These are phyloP conservation scores for Potorous gilbertii DNA, from an alignment of 2,797 vertebrate genomes.

Conservation along the genomic window DNA sequence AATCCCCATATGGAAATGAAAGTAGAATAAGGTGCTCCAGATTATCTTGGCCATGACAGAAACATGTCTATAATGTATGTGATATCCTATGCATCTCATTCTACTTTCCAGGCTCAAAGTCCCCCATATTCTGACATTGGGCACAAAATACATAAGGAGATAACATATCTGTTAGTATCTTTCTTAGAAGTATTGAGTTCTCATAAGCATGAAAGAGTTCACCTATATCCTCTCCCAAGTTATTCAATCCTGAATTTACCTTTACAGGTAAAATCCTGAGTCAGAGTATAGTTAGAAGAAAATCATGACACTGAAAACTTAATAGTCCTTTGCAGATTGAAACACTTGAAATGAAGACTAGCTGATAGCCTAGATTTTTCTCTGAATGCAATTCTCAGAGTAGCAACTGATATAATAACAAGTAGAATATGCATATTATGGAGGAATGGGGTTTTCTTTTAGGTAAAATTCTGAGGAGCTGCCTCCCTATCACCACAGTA, in stretches of 20 bases:
- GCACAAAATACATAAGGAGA: not conserved
- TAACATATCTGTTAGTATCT: not conserved
- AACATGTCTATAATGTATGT: not conserved
- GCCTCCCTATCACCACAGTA: not conserved
- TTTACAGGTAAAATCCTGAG: not conserved
- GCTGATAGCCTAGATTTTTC: not conserved
- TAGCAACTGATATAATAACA: not conserved
- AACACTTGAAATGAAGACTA: not conserved
- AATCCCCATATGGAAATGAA: not conserved
- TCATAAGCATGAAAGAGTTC: not conserved
- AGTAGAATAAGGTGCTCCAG: not conserved
- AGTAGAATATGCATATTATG: not conserved
- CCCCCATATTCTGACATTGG: not conserved
- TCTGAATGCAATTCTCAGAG: not conserved
- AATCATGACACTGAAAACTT: not conserved
- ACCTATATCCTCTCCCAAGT: not conserved
- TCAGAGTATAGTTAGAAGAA: not conserved
- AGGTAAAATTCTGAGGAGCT: not conserved
- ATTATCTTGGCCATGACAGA: not conserved
- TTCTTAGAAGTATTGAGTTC: not conserved
- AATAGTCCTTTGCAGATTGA: not conserved
- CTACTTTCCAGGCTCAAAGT: not conserved
- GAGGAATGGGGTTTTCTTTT: not conserved
- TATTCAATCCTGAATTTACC: not conserved
- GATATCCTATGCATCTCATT: not conserved